phyloP scores from a whole-genome alignment of 2,888 invertebrate species.

The Ectemnius lituratus region DNA sequence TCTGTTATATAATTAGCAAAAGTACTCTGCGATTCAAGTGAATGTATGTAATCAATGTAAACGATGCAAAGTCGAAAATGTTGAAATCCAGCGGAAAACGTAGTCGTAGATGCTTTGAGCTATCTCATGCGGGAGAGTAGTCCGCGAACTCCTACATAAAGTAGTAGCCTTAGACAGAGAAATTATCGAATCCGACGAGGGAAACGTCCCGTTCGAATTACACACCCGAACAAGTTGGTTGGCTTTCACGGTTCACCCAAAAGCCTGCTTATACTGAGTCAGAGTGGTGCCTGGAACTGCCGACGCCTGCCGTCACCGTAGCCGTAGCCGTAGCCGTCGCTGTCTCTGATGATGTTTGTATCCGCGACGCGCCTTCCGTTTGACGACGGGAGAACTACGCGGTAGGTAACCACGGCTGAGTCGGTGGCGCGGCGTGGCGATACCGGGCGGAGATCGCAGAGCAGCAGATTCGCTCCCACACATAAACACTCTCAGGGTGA shows the following conservation, averaged over 20 bases:
- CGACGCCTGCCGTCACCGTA: constrained; percentile 23
- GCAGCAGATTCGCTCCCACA: constrained; percentile 29
- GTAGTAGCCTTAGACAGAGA: constrained; percentile 24
- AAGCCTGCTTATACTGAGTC: not conserved
- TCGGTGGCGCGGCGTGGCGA: constrained; percentile 70
- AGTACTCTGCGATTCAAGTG: no score
- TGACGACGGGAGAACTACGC: constrained; percentile 71
- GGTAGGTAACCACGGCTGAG: constrained; percentile 74
- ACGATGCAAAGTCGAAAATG: no score
- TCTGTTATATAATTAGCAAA: no score
- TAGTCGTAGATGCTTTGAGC: not conserved
- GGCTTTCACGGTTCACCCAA: constrained; percentile 38
- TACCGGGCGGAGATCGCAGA: constrained; percentile 56
- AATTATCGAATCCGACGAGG: constrained; percentile 38
- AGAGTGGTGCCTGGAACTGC: constrained; percentile 15
- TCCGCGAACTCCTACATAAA: not conserved
- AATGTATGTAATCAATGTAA: no score
- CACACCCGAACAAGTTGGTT: constrained; percentile 54
- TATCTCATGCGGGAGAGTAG: not conserved
- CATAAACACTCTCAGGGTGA: constrained; percentile 31
- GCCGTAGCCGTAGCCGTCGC: constrained; percentile 28
- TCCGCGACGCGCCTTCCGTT: constrained; percentile 71
- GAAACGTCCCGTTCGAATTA: constrained; percentile 41
- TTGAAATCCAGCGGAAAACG: no score
- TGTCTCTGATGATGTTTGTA: constrained; percentile 68